Conservation (phyloP, 2,797 vertebrate genomes). For the Dipus sagitta region DNA sequence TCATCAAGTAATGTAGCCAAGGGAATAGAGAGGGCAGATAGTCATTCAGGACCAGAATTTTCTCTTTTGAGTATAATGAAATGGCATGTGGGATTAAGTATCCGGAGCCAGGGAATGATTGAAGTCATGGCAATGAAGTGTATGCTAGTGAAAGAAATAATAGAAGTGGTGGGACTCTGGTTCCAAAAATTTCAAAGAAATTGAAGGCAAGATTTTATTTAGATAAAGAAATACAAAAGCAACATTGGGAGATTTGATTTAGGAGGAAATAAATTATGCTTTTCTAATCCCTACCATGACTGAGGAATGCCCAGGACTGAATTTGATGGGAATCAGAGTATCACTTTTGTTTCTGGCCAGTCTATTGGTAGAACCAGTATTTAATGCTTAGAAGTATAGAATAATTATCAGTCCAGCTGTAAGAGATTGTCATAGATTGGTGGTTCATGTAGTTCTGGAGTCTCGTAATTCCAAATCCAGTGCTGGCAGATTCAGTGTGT, state of each 20-base stretch:
- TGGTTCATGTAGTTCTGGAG: not conserved
- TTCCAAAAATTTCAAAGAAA: constrained; percentile 31
- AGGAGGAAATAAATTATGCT: not conserved
- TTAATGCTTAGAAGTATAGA: not conserved
- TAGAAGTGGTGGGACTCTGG: not conserved
- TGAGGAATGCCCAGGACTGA: not conserved
- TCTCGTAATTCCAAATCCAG: not conserved
- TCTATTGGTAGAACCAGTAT: not conserved
- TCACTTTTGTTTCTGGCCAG: constrained; percentile 31
- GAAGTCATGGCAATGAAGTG: not conserved
- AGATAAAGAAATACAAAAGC: not conserved
- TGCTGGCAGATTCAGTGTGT: not conserved
- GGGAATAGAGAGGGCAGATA: not conserved
- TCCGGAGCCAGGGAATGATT: not conserved
- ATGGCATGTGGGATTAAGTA: not conserved
- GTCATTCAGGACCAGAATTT: constrained; percentile 12
- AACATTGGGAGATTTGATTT: not conserved
- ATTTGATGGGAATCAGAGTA: constrained; percentile 23
- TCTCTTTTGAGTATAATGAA: constrained; percentile 28
- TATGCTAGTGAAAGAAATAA: not conserved
- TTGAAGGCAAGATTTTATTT: constrained; percentile 41
- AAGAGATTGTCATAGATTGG: not conserved
- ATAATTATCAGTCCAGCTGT: not conserved
- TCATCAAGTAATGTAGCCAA: not conserved
- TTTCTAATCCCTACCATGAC: not conserved